Evolutionary conservation across 2,797 vertebrate genomes (phyloP).

Genomic region (Craterocephalus amniculus): DNA sequence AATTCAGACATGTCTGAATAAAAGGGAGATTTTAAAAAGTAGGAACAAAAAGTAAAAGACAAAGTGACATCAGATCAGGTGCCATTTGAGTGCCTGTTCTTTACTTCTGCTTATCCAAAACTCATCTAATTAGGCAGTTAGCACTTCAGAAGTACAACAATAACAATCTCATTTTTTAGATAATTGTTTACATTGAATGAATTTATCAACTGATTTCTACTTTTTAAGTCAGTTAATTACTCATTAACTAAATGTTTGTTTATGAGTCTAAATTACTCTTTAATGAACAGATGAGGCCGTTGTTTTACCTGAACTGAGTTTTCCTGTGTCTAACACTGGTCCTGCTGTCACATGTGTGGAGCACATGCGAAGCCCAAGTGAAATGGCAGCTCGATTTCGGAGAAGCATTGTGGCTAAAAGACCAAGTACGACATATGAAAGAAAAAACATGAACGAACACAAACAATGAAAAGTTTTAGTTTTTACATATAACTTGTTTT

Average conservation of each 20-base stretch:
- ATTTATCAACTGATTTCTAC: neutral
- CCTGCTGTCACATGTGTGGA: constrained; percentile 58
- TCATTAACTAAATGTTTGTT: neutral
- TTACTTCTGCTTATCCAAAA: neutral
- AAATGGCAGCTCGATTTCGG: constrained; percentile 61
- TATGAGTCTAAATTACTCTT: neutral
- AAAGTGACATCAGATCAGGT: neutral
- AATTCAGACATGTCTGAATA: constrained; percentile 89
- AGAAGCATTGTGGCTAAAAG: constrained; percentile 81
- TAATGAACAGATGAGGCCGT: neutral
- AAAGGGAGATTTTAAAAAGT: neutral
- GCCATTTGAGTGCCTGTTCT: neutral
- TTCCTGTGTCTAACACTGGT: constrained; percentile 73
- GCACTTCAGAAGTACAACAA: no score
- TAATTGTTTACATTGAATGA: neutral
- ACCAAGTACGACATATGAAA: neutral
- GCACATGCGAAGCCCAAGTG: constrained; percentile 75
- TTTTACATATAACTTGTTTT: neutral
- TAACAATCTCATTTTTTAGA: neutral
- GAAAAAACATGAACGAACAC: neutral
- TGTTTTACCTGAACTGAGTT: constrained; percentile 84
- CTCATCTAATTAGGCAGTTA: neutral
- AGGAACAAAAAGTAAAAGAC: no score
- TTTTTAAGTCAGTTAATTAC: neutral
- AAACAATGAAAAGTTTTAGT: neutral